Base-by-base conservation (phyloP, 2,113 vertebrate genomes). In the Charadrius vociferus region DNA sequence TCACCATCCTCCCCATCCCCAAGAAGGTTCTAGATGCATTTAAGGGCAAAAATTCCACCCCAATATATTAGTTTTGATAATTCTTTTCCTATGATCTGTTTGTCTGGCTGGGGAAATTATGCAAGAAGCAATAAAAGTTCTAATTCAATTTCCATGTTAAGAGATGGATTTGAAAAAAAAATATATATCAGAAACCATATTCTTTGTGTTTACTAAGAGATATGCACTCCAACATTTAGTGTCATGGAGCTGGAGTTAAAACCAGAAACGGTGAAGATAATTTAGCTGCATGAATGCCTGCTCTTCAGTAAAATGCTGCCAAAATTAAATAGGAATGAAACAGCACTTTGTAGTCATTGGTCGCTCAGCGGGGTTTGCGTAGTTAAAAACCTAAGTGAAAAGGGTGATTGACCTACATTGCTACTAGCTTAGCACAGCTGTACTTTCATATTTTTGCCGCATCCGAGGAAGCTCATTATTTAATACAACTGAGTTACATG, bases 341-440 rank as follows among this genome's bases (percentile, higher is more conserved):
- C 91, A 94, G 97, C 97, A 98, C 97, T 98, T 97, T 97, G 97
- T 98, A 98, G 96, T 97, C 97, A 97, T 97, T 97, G 97, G 97
- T 95, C 65, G 96, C 97, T 96, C 97, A 97, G 97, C 97, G 23
- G 97, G 97, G 93, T 97, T 97, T 93, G 96, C 86, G 91, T 97
- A 98, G 97, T 97, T 98, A 98, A 98, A 98, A 97, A 97, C 96
- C 95, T 95, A 95, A 97, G 97, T 98, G 97, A 98, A 96, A 97
- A 96, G 97, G 97, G 97, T 97, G 97, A 97, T 97, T 98, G 97
- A 98, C 97, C 97, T 98, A 97, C 97, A 97, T 98, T 97, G 97
- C 96, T 96, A 96, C 93, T 80, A 96, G 96, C 97, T 97, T 95
- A 86, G 95, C 94, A 95, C 96, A 98, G 97, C 97, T 98, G 96